Conservation (phyloP, 2,888 invertebrate genomes). For the Aphidius colemani region DNA sequence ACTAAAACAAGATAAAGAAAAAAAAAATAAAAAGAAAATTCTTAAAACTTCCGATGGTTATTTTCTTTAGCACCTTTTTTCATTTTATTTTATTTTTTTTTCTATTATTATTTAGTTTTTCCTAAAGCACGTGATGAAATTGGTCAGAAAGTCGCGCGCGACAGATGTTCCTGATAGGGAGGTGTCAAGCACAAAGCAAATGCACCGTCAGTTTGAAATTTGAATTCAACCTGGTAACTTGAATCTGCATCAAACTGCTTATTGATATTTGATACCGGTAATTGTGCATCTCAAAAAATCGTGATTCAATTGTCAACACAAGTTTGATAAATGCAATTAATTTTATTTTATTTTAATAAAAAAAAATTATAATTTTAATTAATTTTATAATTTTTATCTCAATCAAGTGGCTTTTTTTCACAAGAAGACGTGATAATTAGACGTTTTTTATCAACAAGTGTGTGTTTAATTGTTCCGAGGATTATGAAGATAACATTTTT, state of each 20-base stretch:
- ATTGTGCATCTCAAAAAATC: too few relatives aligned
- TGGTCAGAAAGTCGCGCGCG: conserved; percentile 13
- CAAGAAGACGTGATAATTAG: neutral
- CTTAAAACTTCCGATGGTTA: too few relatives aligned
- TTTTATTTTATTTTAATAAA: too few relatives aligned
- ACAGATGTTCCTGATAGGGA: conserved; percentile 29
- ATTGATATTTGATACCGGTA: too few relatives aligned
- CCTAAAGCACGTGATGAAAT: conserved; percentile 20
- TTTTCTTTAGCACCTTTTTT: too few relatives aligned
- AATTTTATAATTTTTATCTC: too few relatives aligned
- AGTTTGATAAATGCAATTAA: neutral
- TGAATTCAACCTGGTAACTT: neutral
- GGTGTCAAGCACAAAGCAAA: conserved; percentile 20
- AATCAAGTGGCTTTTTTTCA: neutral
- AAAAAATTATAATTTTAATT: too few relatives aligned
- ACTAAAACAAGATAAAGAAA: too few relatives aligned
- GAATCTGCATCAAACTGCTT: neutral
- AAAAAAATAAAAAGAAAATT: too few relatives aligned
- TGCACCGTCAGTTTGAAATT: neutral
- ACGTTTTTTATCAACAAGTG: neutral
- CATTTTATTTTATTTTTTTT: too few relatives aligned
- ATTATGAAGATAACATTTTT: neutral
- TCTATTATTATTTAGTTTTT: too few relatives aligned
- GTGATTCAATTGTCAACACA: neutral
- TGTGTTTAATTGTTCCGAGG: neutral